A percentile compares a stretch with the other conserved stretches of the same genome.
Evolutionary conservation across 2,888 invertebrate genomes (phyloP).

Genomic region (Ichneumon xanthorius): DNA sequence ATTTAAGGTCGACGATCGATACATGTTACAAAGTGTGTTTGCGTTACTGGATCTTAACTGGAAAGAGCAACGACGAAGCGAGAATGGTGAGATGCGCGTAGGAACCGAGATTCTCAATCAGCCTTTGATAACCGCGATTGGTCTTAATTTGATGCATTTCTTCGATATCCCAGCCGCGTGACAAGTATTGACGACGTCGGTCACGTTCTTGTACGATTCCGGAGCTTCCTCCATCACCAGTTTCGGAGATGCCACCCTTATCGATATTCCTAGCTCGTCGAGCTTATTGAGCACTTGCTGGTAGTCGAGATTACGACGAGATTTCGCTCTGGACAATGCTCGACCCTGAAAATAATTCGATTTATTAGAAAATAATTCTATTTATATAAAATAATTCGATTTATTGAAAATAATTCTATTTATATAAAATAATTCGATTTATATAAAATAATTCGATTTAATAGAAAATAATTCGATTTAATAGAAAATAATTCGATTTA

Average conservation of each 20-base stretch:
- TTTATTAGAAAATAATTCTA: slow-evolving; percentile 32
- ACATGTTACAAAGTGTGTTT: slow-evolving; percentile 17
- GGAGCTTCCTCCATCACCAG: slow-evolving; percentile 99
- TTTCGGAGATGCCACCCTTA: slow-evolving; percentile 99
- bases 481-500: too few relatives aligned
- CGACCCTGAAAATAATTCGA: slow-evolving; percentile 90
- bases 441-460: too few relatives aligned
- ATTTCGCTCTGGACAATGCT: slow-evolving; percentile 98
- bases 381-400: too few relatives aligned
- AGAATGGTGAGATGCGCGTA: too few relatives aligned
- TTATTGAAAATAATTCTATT: not conserved
- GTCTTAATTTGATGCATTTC: slow-evolving; percentile 97
- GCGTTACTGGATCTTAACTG: too few relatives aligned
- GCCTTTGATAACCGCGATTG: slow-evolving; percentile 99
- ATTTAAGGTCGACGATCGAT: slow-evolving; percentile 16
- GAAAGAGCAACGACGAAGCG: too few relatives aligned
- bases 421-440: not conserved
- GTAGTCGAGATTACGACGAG: slow-evolving; percentile 97
- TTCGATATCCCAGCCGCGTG: slow-evolving; percentile 98
- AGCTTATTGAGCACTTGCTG: slow-evolving; percentile 94
- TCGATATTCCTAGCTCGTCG: slow-evolving; percentile 94
- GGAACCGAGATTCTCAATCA: slow-evolving; percentile 83
- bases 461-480: too few relatives aligned
- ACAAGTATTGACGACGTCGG: slow-evolving; percentile 99
- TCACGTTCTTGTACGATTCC: slow-evolving; percentile 99